Evolutionary conservation across 2,888 invertebrate genomes (phyloP).

Genomic region (Schizaphis graminum): DNA sequence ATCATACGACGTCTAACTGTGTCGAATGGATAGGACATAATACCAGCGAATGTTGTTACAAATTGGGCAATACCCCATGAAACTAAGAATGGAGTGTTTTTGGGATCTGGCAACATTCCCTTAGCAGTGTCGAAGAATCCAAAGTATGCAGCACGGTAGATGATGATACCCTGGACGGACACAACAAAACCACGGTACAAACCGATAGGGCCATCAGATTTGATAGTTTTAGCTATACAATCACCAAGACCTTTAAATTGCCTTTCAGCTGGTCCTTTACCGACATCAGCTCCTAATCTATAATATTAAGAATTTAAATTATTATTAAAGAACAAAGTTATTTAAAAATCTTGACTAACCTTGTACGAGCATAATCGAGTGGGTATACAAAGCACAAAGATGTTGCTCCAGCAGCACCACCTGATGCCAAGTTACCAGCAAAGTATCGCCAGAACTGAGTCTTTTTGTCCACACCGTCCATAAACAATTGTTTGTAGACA

Average conservation of each 20-base stretch:
- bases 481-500: conserved; percentile 80
- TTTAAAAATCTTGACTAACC: conserved; percentile 71
- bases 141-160: conserved; percentile 96
- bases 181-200: conserved; percentile 95
- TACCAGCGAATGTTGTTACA: conserved; percentile 90
- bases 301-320: conserved; percentile 69
- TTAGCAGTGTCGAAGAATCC: conserved; percentile 97
- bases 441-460: conserved; percentile 81
- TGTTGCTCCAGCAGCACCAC: conserved; percentile 84
- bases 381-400: conserved; percentile 84
- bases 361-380: conserved; percentile 82
- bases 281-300: conserved; percentile 84
- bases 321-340: background rate
- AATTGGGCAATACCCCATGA: conserved; percentile 90
- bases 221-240: conserved; percentile 88
- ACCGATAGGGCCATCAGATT: conserved; percentile 86
- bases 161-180: conserved; percentile 95
- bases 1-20: conserved; percentile 97
- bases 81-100: conserved; percentile 91
- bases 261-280: conserved; percentile 83
- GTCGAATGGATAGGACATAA: conserved; percentile 97
- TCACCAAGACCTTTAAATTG: conserved; percentile 92
- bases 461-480: conserved; percentile 81
- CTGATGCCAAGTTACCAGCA: conserved; percentile 81
- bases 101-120: conserved; percentile 92